phyloP scores from a whole-genome alignment of 1,140 invertebrate genomes.

The Bombus huntii region DNA sequence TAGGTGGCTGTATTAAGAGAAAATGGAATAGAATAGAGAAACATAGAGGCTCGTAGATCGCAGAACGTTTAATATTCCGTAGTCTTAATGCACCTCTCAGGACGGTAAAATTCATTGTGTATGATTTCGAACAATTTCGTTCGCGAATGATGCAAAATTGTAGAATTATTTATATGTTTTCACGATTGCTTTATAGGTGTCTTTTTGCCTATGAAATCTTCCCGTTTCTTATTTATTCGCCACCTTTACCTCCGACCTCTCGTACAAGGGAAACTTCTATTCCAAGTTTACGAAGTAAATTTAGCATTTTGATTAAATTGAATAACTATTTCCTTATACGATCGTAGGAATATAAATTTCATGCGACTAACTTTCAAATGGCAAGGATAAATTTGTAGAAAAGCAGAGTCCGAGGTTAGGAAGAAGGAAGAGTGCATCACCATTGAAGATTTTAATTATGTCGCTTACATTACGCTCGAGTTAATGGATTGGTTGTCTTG shows the following conservation, averaged over 20 bases:
- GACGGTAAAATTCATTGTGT: conserved; percentile 19
- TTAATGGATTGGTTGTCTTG: background rate
- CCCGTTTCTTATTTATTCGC: no score
- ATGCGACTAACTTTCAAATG: rapidly evolving
- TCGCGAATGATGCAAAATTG: conserved; percentile 26
- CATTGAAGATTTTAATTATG: background rate
- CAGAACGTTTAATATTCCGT: conserved; percentile 56
- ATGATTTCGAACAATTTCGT: conserved; percentile 41
- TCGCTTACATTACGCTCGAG: background rate
- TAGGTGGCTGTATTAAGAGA: background rate
- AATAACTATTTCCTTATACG: no score
- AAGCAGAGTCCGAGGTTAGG: background rate
- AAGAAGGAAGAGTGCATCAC: no score
- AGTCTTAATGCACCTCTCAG: conserved; percentile 7
- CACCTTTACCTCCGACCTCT: background rate
- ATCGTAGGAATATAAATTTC: background rate
- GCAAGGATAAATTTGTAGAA: background rate
- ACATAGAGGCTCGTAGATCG: conserved; percentile 6
- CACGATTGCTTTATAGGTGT: background rate
- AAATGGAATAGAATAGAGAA: background rate
- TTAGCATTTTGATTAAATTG: background rate
- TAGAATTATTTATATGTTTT: background rate
- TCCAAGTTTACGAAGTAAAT: background rate
- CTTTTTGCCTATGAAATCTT: no score
- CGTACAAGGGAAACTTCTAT: background rate